A percentile compares a stretch with the other conserved stretches of the same genome.
phyloP scores from a whole-genome alignment of 2,888 invertebrate species.

The Andrena bucephala region DNA sequence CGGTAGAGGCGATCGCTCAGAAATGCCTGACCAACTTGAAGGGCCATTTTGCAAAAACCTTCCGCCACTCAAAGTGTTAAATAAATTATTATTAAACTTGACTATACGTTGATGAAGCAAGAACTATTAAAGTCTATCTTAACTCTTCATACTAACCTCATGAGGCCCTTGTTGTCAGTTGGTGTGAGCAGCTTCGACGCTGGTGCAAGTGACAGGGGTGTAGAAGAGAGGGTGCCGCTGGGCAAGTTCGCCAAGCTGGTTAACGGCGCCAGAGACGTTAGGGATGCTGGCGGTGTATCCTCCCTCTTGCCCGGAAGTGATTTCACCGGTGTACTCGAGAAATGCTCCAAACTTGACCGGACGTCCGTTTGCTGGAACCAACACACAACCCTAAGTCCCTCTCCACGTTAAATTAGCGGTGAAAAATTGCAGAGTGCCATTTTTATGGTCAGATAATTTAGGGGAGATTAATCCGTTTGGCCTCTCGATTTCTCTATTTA shows the following conservation, averaged over 20 bases:
- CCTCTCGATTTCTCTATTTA: too few relatives aligned
- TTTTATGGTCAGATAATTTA: not conserved
- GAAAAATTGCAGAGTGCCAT: not conserved
- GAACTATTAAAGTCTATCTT: conserved; percentile 1
- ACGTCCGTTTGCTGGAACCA: conserved; percentile 83
- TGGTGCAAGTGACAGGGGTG: conserved; percentile 83
- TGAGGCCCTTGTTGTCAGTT: conserved; percentile 85
- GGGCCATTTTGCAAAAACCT: not conserved
- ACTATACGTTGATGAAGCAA: not conserved
- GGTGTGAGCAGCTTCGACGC: conserved; percentile 83
- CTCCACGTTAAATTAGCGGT: not conserved
- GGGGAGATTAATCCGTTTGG: too few relatives aligned
- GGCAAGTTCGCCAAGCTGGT: conserved; percentile 84
- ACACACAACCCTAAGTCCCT: not conserved
- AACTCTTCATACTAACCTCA: conserved; percentile 79
- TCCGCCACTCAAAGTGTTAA: not conserved
- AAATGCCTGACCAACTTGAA: too few relatives aligned
- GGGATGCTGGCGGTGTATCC: conserved; percentile 83
- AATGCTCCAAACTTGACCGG: conserved; percentile 83
- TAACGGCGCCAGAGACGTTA: conserved; percentile 83
- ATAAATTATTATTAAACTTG: not conserved
- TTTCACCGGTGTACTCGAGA: conserved; percentile 83
- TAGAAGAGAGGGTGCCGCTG: conserved; percentile 82
- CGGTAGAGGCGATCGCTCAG: too few relatives aligned
- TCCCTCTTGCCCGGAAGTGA: conserved; percentile 83